Conservation (phyloP, 2,797 vertebrate genomes). For the Silurus aristotelis region DNA sequence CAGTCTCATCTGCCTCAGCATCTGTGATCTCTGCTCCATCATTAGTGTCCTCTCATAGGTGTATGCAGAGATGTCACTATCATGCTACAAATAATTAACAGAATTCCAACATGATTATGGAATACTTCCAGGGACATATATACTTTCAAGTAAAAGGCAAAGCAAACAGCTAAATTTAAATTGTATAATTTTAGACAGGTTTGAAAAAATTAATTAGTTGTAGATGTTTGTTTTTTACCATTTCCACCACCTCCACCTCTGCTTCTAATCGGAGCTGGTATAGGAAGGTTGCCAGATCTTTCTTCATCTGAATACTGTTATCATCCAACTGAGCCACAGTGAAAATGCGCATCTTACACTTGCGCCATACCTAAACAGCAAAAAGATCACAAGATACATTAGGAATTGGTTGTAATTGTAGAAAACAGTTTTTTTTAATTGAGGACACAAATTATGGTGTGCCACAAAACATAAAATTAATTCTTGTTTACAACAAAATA, state of each 20-base stretch:
- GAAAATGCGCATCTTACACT: conserved; percentile 97
- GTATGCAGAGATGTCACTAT: conserved; percentile 97
- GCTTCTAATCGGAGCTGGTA: conserved; percentile 96
- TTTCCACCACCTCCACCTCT: conserved; percentile 98
- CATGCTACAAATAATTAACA: conserved; percentile 73
- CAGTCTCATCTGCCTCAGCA: conserved; percentile 95
- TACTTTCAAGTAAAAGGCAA: neutral
- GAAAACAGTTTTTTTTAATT: neutral
- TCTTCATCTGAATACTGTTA: conserved; percentile 99
- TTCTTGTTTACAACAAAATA: neutral
- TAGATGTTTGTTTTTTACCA: conserved; percentile 75
- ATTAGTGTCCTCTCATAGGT: conserved; percentile 96
- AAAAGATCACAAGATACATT: neutral
- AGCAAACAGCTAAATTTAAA: neutral
- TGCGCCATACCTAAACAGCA: conserved; percentile 88
- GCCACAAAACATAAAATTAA: neutral
- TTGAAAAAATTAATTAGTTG: neutral
- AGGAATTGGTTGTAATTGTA: neutral
- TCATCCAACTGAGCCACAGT: conserved; percentile 99
- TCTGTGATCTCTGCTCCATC: conserved; percentile 99
- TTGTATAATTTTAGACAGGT: neutral
- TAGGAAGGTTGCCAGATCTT: conserved; percentile 92
- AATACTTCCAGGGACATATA: neutral
- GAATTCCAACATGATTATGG: neutral
- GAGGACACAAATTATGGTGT: too few species aligned